These are phyloP conservation scores for Corythaeola cristata DNA, from an alignment of 2,113 vertebrate genomes.

Conservation along the genomic window DNA sequence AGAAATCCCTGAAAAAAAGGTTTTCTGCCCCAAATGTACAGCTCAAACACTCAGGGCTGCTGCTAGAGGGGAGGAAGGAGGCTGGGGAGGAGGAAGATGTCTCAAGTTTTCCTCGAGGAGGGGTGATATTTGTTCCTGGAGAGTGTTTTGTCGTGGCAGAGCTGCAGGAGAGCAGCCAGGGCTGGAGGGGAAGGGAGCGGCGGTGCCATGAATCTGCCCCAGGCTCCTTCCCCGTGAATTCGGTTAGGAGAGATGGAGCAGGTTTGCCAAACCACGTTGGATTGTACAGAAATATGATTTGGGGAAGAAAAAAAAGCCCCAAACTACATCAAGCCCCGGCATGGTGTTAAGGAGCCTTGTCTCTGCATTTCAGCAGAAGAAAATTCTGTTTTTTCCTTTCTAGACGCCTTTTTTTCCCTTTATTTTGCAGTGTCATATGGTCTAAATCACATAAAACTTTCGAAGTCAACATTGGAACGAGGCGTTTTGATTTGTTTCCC, in stretches of 20 bases:
- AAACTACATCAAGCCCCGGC: neutral
- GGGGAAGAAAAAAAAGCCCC: neutral
- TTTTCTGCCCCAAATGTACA: neutral
- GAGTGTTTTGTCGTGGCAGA: neutral
- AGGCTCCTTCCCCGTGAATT: neutral
- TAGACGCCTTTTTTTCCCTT: neutral
- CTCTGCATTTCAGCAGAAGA: neutral
- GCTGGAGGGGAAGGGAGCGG: neutral
- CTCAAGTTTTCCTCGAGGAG: neutral
- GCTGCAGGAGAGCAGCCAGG: neutral
- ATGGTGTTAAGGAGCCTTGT: constrained; percentile 24
- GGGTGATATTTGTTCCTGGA: neutral
- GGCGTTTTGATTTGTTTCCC: constrained; percentile 58
- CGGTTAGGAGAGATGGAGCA: neutral
- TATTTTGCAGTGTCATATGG: constrained; percentile 58
- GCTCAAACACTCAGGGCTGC: neutral
- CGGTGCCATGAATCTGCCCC: neutral
- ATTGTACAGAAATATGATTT: constrained; percentile 4
- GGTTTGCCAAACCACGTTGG: neutral
- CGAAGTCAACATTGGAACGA: constrained; percentile 46
- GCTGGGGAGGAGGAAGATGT: neutral
- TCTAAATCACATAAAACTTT: constrained; percentile 64
- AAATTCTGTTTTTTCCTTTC: constrained; percentile 10
- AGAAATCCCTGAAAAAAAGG: neutral
- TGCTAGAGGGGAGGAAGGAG: neutral